These are phyloP conservation scores for Neogale vison DNA, from an alignment of 2,113 vertebrate genomes.

Conservation along the genomic window DNA sequence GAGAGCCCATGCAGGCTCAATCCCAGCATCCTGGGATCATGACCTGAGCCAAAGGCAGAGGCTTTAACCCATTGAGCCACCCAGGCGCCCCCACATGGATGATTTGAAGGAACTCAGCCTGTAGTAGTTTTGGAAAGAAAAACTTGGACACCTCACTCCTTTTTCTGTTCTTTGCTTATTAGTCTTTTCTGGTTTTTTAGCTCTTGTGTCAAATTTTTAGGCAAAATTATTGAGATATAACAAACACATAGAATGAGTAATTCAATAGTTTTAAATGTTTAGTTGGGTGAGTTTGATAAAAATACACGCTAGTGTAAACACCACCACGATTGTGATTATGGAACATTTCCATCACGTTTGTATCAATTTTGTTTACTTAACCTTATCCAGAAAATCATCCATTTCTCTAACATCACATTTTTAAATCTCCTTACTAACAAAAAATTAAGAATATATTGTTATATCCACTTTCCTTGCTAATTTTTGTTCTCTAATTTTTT, in stretches of 20 bases:
- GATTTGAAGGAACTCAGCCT: neutral
- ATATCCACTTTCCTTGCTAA: neutral
- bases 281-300: neutral
- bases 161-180: neutral
- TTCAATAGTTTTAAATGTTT: neutral
- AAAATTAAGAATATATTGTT: neutral
- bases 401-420: conserved; percentile 4
- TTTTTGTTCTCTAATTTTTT: neutral
- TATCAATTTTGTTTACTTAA: neutral
- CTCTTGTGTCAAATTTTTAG: neutral
- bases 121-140: conserved; percentile 13
- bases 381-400: neutral
- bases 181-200: neutral
- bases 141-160: neutral
- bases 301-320: neutral
- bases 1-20: no score
- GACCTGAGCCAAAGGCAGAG: no score
- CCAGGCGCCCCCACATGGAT: neutral
- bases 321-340: neutral
- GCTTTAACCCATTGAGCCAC: no score
- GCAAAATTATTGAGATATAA: neutral
- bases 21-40: no score
- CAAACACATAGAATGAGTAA: neutral
- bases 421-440: neutral
- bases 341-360: neutral